Evolutionary conservation across 2,113 vertebrate genomes (phyloP), one percentile per base, ranked within the genome.

Genomic region (Neodon shergylaensis): DNA sequence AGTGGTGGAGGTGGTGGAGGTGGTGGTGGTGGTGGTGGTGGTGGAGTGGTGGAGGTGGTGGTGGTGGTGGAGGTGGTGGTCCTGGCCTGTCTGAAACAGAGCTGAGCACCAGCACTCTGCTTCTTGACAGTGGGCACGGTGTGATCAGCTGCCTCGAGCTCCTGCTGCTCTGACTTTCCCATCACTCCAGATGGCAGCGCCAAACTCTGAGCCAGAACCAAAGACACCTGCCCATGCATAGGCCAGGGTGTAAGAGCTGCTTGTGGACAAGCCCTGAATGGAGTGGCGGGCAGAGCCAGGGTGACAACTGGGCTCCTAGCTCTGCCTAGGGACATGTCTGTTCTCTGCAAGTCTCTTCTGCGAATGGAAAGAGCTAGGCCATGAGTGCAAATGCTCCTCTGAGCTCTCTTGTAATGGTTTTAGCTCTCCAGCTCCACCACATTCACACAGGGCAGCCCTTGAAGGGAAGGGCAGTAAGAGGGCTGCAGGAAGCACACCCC

Each of bases 401-500:
- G 39, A 33, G 47, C 33, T 74, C 12, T 66, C 79, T 21, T 36
- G 79, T 2, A 21, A 61, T 0, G 21, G 61, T 22, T 21, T 77
- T 49, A 22, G 86, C 47, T 22, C 3, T 22, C 31, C 22, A 77
- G 66, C 66, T 19, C 31, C 44, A 36, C 22, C 0, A 6, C 33
- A 63, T 19, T 39, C 5, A 17, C 7, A n/a, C 54, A 82, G 31
- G 61, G 16, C 14, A 28, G 54, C 28, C 58, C 24, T 22, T 44
- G 68, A 44, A 84, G 39, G 81, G 39, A 84, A 42, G 58, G 2
- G 26, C 42, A 47, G 24, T 47, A 33, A 63, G 2, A 16, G 77
- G 42, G 11, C 0, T 1, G 58, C 9, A 49, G 9, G 13, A 44
- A 33, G 26, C 17, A 5, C 54, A 58, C 19, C 1, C 4, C 24